Base-by-base conservation (phyloP, 2,888 invertebrate genomes). In the Oscheius onirici region DNA sequence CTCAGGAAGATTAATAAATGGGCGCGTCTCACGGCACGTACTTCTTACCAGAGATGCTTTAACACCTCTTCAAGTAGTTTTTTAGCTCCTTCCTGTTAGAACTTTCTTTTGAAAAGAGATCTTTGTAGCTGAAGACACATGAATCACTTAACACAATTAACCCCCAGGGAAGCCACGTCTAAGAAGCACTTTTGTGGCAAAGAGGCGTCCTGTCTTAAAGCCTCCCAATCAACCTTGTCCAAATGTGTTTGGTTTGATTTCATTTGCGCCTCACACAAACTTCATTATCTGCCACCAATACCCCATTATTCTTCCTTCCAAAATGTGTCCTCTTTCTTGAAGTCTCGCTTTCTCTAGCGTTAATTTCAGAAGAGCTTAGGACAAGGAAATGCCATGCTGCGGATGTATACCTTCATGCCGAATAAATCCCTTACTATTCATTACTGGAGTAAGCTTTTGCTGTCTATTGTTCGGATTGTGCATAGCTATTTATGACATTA, bases 401-500 rank as follows among this genome's bases (percentile, higher is more conserved):
- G 28, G 49, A 2, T 66, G 66, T 22, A n/a, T 13, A 11, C 22
- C 40, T 24, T 11, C 54, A 40, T 44, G 74, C 44, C 71, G 74
- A 17, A 75, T 76, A n/a, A 79, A 79, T 65, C 79, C 79, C 8
- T 71, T 84, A 2, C 61, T 84, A 46, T 73, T 84, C 66, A 76
- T 84, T 57, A 83, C 84, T 67, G 69, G 72, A 51, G 74, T 84
- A 58, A 79, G 80, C 51, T 77, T 82, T 15, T 79, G 78, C 44
- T 80, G 82, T 58, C 75, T 84, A 49, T 73, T 78, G 3, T 76
- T 82, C 63, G 84, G 84, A 20, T 69, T 84, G 17, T 77, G 77
- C 46, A 77, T 84, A 26, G 81, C 81, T 24, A 79, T 81, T 71
- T 76, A 82, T 65, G 84, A 84, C 75, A 83, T 84, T n/a, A 80